Evolutionary conservation across 2,888 invertebrate genomes (phyloP).

Genomic region (Chymomyza amoena): DNA sequence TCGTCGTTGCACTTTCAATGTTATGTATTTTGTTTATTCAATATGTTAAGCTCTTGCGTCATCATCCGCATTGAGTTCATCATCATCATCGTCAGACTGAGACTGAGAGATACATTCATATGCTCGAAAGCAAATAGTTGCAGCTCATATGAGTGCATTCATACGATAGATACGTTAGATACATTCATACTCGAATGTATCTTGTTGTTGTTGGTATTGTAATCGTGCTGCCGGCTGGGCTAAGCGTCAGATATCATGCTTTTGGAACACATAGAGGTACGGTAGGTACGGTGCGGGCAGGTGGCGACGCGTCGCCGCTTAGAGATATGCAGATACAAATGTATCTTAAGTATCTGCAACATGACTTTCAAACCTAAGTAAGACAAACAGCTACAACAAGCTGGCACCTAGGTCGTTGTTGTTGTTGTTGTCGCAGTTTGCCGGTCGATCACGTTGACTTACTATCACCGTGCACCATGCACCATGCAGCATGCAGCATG

Average conservation of each 20-base stretch:
- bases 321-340: slow-evolving; percentile 62
- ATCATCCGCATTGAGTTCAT: slow-evolving; percentile 14
- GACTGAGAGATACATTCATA: background rate
- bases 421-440: slow-evolving; percentile 14
- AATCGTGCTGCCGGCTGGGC: slow-evolving; percentile 9
- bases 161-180: too few relatives aligned
- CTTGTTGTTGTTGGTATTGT: slow-evolving; percentile 3
- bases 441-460: slow-evolving; percentile 67
- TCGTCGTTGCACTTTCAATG: slow-evolving; percentile 58
- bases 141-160: background rate
- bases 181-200: background rate
- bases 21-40: slow-evolving; percentile 46
- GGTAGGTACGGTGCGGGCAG: slow-evolving; percentile 33
- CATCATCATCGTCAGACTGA: background rate
- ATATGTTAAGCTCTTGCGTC: slow-evolving; percentile 47
- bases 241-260: background rate
- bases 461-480: slow-evolving; percentile 10
- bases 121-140: background rate
- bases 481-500: background rate
- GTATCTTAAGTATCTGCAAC: slow-evolving; percentile 50
- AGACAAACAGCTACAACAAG: slow-evolving; percentile 58
- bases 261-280: slow-evolving; percentile 2
- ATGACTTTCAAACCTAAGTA: slow-evolving; percentile 66
- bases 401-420: slow-evolving; percentile 22
- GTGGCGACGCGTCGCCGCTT: too few relatives aligned